phyloP scores from a whole-genome alignment of 2,113 vertebrate species.

The Oxyura jamaicensis region DNA sequence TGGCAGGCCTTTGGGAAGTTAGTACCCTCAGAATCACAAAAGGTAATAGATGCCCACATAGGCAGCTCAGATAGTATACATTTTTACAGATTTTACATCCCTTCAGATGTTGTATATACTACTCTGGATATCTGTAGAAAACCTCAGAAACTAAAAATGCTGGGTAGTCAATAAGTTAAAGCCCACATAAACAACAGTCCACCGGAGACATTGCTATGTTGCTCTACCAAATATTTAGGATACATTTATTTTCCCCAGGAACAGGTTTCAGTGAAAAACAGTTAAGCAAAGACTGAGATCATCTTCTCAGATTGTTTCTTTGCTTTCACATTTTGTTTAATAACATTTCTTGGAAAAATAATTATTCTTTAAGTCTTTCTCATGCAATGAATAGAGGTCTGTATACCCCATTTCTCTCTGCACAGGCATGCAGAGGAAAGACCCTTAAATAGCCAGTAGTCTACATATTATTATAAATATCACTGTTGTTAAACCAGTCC shows the following conservation, averaged over 20 bases:
- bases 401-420: neutral
- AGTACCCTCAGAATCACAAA: neutral
- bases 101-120: neutral
- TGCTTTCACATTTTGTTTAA: neutral
- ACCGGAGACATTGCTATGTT: neutral
- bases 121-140: neutral
- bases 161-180: neutral
- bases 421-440: neutral
- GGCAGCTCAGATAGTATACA: neutral
- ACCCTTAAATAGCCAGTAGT: neutral
- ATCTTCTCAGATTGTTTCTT: neutral
- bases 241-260: neutral
- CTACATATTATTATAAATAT: neutral
- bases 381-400: neutral
- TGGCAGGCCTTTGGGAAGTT: neutral
- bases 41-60: rapidly evolving
- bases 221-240: neutral
- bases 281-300: neutral
- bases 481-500: neutral
- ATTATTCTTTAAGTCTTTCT: neutral
- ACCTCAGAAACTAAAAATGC: neutral
- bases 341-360: neutral
- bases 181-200: neutral
- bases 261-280: neutral
- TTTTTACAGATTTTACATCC: neutral